Base-by-base conservation (phyloP, 2,888 invertebrate genomes). In the Alviniconcha strummeri region DNA sequence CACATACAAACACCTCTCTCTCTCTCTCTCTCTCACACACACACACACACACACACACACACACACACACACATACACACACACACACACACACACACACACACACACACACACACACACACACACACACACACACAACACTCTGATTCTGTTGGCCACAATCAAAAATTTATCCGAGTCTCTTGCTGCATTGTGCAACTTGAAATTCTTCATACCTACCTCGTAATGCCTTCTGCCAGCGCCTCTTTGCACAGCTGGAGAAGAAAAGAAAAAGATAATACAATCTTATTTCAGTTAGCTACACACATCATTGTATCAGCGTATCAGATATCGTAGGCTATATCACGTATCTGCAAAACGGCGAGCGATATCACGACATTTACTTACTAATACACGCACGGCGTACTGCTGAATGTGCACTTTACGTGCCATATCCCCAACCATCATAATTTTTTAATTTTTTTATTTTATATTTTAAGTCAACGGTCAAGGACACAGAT, bases 161-260 rank as follows among this genome's bases (percentile, higher is more conserved):
- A 19, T 72, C 36, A 9, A 17, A 36, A 36, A 36, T 1, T 3
- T n/a, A 8, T 72, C n/a, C 7, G 5, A 9, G 52, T 75, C 54
- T 52, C 36, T n/a, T 52, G 8, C 15, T 13, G 5, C 75, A 75
- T 13, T 75, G 75, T 5, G 8, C 36, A 19, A 52, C 52, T 36
- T 36, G 13, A 7, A 54, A 2, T 75, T 75, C 54, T 36, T 19
- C 17, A 19, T 6, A 64, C n/a, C 83, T 88, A 93, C 93, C 96
- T 95, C 0, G 95, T 96, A 92, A 97, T 97, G 17, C 97, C 97
- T 78, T 96, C 94, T 9, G 95, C 95, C 85, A 97, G 92, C 92
- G 96, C 97, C 92, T 96, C 96, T 83, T 95, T 94, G 88, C 97
- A 97, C 0, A 97, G 94, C 85, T 94, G 89, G 77, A 86, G 36